Conservation (phyloP, 2,113 vertebrate genomes). For the Mustela nigripes region DNA sequence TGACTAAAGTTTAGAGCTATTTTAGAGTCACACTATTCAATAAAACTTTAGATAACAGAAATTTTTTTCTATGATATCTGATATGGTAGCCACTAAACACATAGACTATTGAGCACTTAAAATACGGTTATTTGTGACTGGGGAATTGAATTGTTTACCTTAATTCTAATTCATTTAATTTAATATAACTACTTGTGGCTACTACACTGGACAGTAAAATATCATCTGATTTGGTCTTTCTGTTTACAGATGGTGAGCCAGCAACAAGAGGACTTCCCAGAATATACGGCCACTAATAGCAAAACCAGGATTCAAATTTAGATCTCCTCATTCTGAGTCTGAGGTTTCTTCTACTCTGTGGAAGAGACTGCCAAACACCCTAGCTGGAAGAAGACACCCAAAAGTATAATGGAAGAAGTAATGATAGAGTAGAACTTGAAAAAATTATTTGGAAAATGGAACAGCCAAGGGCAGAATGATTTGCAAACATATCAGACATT, state of each 20-base stretch:
- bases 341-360: conserved; percentile 14
- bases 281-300: background rate
- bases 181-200: background rate
- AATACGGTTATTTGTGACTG: background rate
- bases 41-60: background rate
- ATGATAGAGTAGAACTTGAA: background rate
- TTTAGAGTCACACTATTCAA: background rate
- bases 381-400: background rate
- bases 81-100: background rate
- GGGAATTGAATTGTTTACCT: background rate
- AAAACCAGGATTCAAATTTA: background rate
- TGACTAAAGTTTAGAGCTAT: background rate
- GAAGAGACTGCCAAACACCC: background rate
- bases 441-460: background rate
- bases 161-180: conserved; percentile 37
- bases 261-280: background rate
- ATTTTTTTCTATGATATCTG: background rate
- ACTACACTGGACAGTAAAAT: background rate
- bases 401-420: background rate
- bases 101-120: background rate
- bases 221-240: background rate
- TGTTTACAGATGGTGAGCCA: background rate
- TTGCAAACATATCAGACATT: background rate
- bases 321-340: background rate
- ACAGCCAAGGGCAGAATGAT: background rate